phyloP scores from a whole-genome alignment of 2,113 vertebrate genomes.

The Ifrita kowaldi region DNA sequence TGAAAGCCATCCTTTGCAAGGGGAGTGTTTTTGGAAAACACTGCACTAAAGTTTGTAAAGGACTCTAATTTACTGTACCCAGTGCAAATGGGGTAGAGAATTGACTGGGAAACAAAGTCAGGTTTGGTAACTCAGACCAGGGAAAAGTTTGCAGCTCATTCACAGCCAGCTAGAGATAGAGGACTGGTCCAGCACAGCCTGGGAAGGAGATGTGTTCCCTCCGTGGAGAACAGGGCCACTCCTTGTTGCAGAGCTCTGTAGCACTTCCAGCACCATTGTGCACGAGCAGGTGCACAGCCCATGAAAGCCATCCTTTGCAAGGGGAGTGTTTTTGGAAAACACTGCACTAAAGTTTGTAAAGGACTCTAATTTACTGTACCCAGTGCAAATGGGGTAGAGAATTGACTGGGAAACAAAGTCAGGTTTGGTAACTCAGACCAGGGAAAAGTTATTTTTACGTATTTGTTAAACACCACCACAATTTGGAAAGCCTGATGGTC shows the following conservation, averaged over 20 bases:
- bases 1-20: neutral
- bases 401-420: neutral
- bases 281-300: neutral
- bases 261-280: neutral
- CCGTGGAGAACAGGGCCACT: neutral
- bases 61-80: neutral
- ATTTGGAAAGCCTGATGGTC: neutral
- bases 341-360: neutral
- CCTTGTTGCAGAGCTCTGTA: neutral
- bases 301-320: neutral
- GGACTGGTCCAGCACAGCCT: neutral
- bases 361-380: neutral
- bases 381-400: neutral
- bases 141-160: neutral
- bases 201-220: rapidly evolving
- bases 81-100: neutral
- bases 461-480: neutral
- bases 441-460: neutral
- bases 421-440: neutral
- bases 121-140: neutral
- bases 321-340: neutral
- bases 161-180: neutral
- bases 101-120: neutral
- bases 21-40: neutral
- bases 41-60: neutral